Conservation (phyloP, 2,888 invertebrate genomes). For the Watsonalla cultraria region DNA sequence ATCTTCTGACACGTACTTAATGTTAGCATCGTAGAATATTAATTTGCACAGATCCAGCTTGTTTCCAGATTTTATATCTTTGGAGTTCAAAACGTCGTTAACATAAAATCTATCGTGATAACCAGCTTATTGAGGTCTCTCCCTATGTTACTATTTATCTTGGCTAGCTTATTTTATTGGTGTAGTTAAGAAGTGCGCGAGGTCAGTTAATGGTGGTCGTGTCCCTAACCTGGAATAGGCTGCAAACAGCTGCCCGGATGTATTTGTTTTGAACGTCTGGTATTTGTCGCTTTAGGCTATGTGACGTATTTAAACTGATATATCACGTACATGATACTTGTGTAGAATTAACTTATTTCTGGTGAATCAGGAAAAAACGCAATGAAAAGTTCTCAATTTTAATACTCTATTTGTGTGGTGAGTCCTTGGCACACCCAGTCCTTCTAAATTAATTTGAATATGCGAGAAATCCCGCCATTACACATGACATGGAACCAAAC, state of each 20-base stretch:
- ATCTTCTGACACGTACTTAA: neutral
- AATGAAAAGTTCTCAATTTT: no score
- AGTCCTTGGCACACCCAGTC: no score
- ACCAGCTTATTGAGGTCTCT: constrained; percentile 18
- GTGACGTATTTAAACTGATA: neutral
- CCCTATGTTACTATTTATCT: neutral
- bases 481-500: no score
- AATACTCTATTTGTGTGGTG: no score
- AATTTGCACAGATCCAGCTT: constrained; percentile 12
- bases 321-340: no score
- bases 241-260: constrained; percentile 20
- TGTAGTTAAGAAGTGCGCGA: neutral
- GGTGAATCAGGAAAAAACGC: no score
- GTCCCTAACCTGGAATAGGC: constrained; percentile 15
- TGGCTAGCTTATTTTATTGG: constrained; percentile 3
- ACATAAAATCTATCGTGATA: constrained; percentile 24
- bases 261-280: constrained; percentile 9
- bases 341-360: no score
- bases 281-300: constrained; percentile 5
- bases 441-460: no score
- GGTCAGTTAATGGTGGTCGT: constrained; percentile 24
- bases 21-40: constrained; percentile 11
- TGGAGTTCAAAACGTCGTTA: constrained; percentile 28
- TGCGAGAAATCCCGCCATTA: no score
- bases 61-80: constrained; percentile 21